Evolutionary conservation across 1,140 invertebrate species (phyloP).

Genomic region (Pseudomyrmex pallidus): DNA sequence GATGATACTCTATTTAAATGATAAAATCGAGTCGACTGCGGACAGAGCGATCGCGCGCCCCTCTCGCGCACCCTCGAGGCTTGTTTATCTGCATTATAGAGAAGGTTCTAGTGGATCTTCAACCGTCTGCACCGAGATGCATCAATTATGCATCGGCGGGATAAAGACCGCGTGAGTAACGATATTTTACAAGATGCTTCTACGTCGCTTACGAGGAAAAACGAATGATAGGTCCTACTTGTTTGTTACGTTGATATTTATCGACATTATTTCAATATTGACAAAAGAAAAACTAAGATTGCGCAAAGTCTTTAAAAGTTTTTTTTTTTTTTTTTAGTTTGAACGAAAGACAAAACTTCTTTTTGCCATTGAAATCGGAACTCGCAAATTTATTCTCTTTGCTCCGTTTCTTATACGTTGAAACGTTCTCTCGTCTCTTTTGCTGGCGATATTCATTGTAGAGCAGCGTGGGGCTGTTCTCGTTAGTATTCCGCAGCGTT

Average conservation of each 20-base stretch:
- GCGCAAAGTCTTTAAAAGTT: too few species aligned
- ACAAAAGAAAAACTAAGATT: too few species aligned
- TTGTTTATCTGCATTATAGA: conserved; percentile 62
- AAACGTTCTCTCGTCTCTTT: background rate
- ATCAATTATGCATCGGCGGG: conserved; percentile 58
- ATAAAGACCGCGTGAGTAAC: conserved; percentile 45
- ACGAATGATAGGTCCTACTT: background rate
- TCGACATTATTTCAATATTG: background rate
- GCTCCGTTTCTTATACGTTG: conserved; percentile 5
- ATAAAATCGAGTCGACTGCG: conserved; percentile 40
- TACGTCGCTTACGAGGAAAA: background rate
- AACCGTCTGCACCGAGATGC: conserved; percentile 25
- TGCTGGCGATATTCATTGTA: too few species aligned
- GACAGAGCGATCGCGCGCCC: background rate
- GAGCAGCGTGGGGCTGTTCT: conserved; percentile 2
- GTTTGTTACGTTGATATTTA: background rate
- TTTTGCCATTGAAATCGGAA: background rate
- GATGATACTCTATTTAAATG: conserved; percentile 41
- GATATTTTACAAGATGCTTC: conserved; percentile 15
- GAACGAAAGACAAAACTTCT: background rate
- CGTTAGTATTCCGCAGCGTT: conserved; percentile 20
- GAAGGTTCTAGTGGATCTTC: conserved; percentile 36
- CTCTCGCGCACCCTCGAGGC: conserved; percentile 27
- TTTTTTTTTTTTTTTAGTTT: too few species aligned
- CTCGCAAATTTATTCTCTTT: background rate